Conservation (phyloP, 2,888 invertebrate genomes). For the Agonopterix heracliana region DNA sequence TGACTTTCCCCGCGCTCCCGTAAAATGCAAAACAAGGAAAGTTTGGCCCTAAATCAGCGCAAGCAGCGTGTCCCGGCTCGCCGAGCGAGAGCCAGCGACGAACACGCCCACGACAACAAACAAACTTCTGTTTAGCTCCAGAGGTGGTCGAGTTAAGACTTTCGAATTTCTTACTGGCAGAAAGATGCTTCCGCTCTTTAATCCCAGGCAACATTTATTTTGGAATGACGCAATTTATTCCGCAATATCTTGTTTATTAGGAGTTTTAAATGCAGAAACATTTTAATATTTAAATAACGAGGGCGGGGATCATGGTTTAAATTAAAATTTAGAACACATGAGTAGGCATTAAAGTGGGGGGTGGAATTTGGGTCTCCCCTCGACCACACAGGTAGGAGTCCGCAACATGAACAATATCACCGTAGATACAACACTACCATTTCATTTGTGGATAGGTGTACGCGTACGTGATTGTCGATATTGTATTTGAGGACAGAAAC, state of each 20-base stretch:
- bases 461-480: too few relatives aligned
- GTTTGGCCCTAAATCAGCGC: conserved; percentile 65
- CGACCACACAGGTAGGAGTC: conserved; percentile 18
- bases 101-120: conserved; percentile 50
- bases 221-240: neutral
- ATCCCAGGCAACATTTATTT: neutral
- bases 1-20: conserved; percentile 55
- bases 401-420: conserved; percentile 16
- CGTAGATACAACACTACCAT: neutral
- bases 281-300: too few relatives aligned
- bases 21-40: conserved; percentile 71
- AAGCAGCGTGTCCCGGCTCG: conserved; percentile 37
- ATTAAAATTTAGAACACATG: neutral
- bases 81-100: conserved; percentile 6
- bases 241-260: neutral
- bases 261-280: neutral
- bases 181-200: conserved; percentile 10
- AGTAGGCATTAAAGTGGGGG: conserved; percentile 17
- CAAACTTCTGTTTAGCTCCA: conserved; percentile 55
- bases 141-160: conserved; percentile 27
- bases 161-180: conserved; percentile 29
- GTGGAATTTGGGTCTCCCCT: conserved; percentile 13
- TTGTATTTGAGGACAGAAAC: too few relatives aligned
- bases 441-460: too few relatives aligned
- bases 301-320: neutral